Percentiles rank a stretch among this genome's conserved stretches.
Evolutionary conservation across 2,888 invertebrate species (phyloP).

Genomic region (Stegophylla sp.): DNA sequence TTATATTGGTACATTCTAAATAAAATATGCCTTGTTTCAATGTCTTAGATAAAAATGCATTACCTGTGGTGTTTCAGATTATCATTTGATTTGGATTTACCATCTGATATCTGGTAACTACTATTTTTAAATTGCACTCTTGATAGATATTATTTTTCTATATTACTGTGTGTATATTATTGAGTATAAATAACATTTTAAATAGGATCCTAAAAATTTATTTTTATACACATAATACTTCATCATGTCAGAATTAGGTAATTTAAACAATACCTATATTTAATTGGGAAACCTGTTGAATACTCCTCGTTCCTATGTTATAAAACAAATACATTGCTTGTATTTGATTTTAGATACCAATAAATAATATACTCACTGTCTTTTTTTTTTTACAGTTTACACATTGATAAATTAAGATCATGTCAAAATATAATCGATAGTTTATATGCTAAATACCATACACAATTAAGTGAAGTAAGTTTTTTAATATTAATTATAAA

Average conservation of each 20-base stretch:
- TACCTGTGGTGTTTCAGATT: conserved; percentile 37
- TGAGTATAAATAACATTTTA: too few species aligned
- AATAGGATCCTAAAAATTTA: too few species aligned
- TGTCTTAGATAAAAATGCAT: conserved; percentile 13
- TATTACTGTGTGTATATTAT: neutral
- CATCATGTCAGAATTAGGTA: too few species aligned
- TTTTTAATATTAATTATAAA: too few species aligned
- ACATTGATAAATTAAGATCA: conserved; percentile 5
- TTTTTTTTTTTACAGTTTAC: conserved; percentile 15
- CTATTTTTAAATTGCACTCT: neutral
- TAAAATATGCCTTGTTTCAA: too few species aligned
- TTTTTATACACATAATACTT: too few species aligned
- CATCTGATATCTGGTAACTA: conserved; percentile 28
- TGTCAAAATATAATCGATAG: conserved; percentile 30
- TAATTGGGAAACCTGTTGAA: too few species aligned
- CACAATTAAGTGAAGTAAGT: neutral
- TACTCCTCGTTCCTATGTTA: too few species aligned
- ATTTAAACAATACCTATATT: too few species aligned
- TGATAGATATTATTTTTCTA: neutral
- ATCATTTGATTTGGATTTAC: conserved; percentile 18
- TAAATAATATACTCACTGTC: neutral
- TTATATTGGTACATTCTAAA: too few species aligned
- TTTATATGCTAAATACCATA: conserved; percentile 35
- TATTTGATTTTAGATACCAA: too few species aligned
- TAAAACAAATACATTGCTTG: too few species aligned